Evolutionary conservation across 2,888 invertebrate genomes (phyloP), one percentile per base, ranked within the genome.

Genomic region (Drepana falcataria): DNA sequence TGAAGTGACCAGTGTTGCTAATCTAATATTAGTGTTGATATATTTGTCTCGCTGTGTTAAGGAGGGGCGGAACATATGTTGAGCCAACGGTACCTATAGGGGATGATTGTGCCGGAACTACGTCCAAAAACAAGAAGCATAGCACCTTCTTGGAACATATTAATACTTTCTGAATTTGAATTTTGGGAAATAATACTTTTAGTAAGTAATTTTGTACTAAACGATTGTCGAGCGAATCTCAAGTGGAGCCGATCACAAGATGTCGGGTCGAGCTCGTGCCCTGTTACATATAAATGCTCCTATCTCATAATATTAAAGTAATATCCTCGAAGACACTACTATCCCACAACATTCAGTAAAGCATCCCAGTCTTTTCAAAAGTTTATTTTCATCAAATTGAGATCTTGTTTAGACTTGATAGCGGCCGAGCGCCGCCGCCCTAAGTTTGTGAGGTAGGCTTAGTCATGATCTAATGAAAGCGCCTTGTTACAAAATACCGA

Each of bases 401-500:
- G 91, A 91, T 91, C 91, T 90, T 90, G 85, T 80, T 84, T 89
- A 86, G 90, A 91, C 90, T 91, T 85, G 83, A 79, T 83, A 79
- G 81, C 82, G 86, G 81, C 80, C 77, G 75, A 77, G 68, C 77
- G 75, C 51, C 74, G 72, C 66, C 79, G 66, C 77, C 79, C 81
- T 81, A 80, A 83, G 85, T 85, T 86, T 88, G 88, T 91, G 91
- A 91, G 91, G 91, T 91, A 91, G 90, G 91, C 91, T 85, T 87
- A 90, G 90, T 91, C 91, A 91, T 90, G 91, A 88, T 89, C 84
- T 87, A 88, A 90, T 89, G 90, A 90, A 86, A 90, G 89, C 90
- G 90, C 90, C 91, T 90, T 90, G 91, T 91, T 90, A 91, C 85
- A 88, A 89, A 91, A 90, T 91, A 91, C 91, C 91, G 91, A 91